Conservation (phyloP, 1,140 invertebrate species). For the Penaeus japonicus region DNA sequence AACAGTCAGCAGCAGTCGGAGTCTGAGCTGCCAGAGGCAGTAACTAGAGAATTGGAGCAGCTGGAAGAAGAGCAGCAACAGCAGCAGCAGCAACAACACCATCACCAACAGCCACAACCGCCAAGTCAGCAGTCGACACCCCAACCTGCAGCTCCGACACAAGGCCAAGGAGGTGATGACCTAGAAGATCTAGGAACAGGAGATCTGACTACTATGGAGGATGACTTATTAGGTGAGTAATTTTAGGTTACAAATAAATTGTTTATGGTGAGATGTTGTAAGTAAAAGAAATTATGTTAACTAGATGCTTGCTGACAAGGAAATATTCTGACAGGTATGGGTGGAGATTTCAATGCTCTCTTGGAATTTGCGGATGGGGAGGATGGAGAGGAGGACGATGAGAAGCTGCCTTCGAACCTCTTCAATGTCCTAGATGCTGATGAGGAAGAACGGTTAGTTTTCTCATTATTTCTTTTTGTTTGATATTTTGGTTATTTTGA, state of each 20-base stretch:
- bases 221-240: slow-evolving; percentile 41
- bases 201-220: slow-evolving; percentile 46
- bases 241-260: neutral
- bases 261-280: neutral
- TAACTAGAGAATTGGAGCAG: slow-evolving; percentile 45
- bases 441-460: slow-evolving; percentile 38
- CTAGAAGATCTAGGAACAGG: slow-evolving; percentile 33
- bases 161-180: slow-evolving; percentile 23
- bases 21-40: slow-evolving; percentile 46
- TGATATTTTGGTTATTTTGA: neutral
- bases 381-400: slow-evolving; percentile 45
- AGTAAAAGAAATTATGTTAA: neutral
- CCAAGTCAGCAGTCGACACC: neutral
- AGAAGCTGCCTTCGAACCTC: slow-evolving; percentile 44
- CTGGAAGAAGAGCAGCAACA: slow-evolving; percentile 50
- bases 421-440: slow-evolving; percentile 51
- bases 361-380: slow-evolving; percentile 50
- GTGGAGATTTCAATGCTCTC: slow-evolving; percentile 46
- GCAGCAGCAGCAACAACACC: slow-evolving; percentile 24
- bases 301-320: neutral
- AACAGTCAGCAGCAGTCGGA: slow-evolving; percentile 17
- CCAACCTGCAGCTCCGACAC: neutral
- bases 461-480: neutral
- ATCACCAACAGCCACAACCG: neutral
- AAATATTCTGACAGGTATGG: slow-evolving; percentile 27